A percentile compares a stretch with the other conserved stretches of the same genome.
Conservation (phyloP, 2,888 invertebrate genomes). For the Andrena chrysosceles region DNA sequence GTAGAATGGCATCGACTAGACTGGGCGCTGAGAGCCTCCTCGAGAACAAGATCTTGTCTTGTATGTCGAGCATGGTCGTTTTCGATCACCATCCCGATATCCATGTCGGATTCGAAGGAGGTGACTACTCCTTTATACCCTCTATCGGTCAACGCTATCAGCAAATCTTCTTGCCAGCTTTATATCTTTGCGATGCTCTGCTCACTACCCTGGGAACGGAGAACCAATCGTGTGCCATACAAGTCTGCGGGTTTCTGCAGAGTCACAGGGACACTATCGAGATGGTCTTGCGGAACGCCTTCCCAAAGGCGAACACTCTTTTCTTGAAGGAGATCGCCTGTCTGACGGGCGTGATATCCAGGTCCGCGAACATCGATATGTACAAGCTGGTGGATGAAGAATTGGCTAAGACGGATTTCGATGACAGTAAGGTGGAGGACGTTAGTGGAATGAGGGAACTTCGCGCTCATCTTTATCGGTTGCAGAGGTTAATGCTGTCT, state of each 20-base stretch:
- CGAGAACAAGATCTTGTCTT: slow-evolving; percentile 87
- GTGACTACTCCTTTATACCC: slow-evolving; percentile 86
- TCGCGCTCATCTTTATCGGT: slow-evolving; percentile 88
- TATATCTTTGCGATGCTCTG: slow-evolving; percentile 92
- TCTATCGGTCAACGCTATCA: slow-evolving; percentile 90
- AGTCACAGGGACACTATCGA: slow-evolving; percentile 94
- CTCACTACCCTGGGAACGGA: slow-evolving; percentile 93
- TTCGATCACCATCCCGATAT: slow-evolving; percentile 91
- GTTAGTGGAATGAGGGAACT: slow-evolving; percentile 81
- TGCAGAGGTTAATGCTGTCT: slow-evolving; percentile 91
- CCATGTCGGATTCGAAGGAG: slow-evolving; percentile 79
- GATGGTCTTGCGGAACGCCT: slow-evolving; percentile 90
- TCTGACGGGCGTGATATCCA: slow-evolving; percentile 91
- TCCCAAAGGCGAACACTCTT: slow-evolving; percentile 88
- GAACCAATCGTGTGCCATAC: slow-evolving; percentile 93
- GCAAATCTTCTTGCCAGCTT: slow-evolving; percentile 92
- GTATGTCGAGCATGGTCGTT: slow-evolving; percentile 89
- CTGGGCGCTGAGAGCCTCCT: slow-evolving; percentile 89
- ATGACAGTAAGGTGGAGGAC: slow-evolving; percentile 74
- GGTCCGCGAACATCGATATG: slow-evolving; percentile 87
- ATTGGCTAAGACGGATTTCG: slow-evolving; percentile 70
- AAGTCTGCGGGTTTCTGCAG: slow-evolving; percentile 92
- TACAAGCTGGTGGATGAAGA: slow-evolving; percentile 83
- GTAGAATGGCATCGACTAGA: slow-evolving; percentile 89
- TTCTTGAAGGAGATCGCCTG: slow-evolving; percentile 91